Conservation (phyloP, 2,797 vertebrate species). For the Crenuchus spilurus region DNA sequence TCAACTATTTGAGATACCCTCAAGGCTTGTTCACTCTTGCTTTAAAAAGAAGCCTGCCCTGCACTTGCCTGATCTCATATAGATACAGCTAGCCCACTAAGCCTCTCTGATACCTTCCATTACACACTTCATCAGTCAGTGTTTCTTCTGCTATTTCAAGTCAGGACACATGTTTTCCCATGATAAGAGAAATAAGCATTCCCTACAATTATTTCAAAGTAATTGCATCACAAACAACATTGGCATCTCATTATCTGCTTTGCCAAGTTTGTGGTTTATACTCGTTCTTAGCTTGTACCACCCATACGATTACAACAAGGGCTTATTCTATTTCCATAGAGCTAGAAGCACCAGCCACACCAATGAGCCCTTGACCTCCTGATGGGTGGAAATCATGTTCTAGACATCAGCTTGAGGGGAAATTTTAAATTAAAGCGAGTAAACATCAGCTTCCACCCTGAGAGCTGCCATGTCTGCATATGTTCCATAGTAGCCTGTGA, state of each 20-base stretch:
- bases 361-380: constrained; percentile 38
- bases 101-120: constrained; percentile 41
- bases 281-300: background rate
- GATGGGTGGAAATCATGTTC: constrained; percentile 31
- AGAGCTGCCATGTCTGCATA: constrained; percentile 4
- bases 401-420: constrained; percentile 15
- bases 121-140: constrained; percentile 41
- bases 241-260: constrained; percentile 29
- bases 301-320: constrained; percentile 4
- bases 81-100: constrained; percentile 37
- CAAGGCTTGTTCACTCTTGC: constrained; percentile 37
- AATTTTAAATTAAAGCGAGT: constrained; percentile 30
- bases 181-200: constrained; percentile 52
- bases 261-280: constrained; percentile 1
- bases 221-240: constrained; percentile 38
- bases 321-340: background rate
- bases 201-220: constrained; percentile 35
- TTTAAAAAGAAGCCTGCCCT: constrained; percentile 30
- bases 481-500: constrained; percentile 11
- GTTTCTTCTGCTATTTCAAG: constrained; percentile 27
- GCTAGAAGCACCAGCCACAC: background rate
- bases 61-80: constrained; percentile 18
- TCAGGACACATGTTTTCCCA: constrained; percentile 47
- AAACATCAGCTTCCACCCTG: constrained; percentile 14
- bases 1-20: constrained; percentile 26